Conservation (phyloP, 37 sponge, comb jelly and placozoan species). For the Tethya wilhelma region DNA sequence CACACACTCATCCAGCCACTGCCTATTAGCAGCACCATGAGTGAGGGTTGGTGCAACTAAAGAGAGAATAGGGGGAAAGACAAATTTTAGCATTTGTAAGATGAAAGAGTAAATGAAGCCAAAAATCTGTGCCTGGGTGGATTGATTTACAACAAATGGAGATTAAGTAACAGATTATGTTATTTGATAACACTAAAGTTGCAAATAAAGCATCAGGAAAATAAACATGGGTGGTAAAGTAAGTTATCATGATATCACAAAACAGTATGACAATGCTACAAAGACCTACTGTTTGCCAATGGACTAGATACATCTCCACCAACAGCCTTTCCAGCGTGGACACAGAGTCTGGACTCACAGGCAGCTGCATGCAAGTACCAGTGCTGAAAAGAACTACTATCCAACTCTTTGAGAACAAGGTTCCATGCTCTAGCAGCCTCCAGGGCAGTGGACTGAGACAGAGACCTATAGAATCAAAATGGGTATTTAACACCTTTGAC, state of each 20-base stretch:
- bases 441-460: slow-evolving; percentile 3
- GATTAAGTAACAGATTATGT: no score
- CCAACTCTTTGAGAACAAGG: slow-evolving; percentile 1
- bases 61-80: not conserved
- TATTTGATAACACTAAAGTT: no score
- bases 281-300: no score
- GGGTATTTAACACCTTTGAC: no score
- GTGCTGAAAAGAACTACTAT: not conserved
- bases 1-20: slow-evolving; percentile 43
- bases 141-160: no score
- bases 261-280: no score
- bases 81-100: no score
- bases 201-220: no score
- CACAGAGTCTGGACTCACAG: slow-evolving; percentile 22
- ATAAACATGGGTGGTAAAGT: no score
- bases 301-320: not conserved
- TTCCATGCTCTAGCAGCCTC: slow-evolving; percentile 30
- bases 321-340: slow-evolving; percentile 31
- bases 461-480: no score
- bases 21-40: not conserved
- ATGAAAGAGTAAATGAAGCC: not conserved
- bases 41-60: not conserved
- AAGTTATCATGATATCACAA: no score
- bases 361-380: slow-evolving; percentile 49
- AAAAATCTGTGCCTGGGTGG: not conserved